phyloP scores from a whole-genome alignment of 2,113 vertebrate genomes.

The Electrona antarctica region DNA sequence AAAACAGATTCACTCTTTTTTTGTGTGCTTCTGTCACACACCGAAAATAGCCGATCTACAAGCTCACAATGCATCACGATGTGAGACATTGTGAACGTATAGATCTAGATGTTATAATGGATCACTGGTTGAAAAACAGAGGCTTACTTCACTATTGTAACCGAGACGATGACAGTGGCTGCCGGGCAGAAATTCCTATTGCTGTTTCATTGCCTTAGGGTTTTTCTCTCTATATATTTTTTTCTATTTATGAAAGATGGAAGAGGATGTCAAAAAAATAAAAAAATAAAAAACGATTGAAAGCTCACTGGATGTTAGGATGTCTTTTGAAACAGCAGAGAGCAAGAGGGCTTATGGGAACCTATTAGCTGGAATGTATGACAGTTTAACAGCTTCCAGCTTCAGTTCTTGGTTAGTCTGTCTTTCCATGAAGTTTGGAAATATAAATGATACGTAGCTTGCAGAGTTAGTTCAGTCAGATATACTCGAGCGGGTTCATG shows the following conservation, averaged over 20 bases:
- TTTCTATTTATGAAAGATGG: slow-evolving; percentile 13
- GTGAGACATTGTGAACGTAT: too few relatives aligned
- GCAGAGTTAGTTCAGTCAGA: too few relatives aligned
- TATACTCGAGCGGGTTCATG: too few relatives aligned
- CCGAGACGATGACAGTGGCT: slow-evolving; percentile 27
- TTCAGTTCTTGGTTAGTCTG: slow-evolving; percentile 1
- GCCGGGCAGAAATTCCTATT: too few relatives aligned
- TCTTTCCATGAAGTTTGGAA: slow-evolving; percentile 15
- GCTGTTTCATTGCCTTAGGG: slow-evolving; percentile 42
- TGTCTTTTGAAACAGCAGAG: slow-evolving; percentile 37
- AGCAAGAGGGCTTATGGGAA: slow-evolving; percentile 36
- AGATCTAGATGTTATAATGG: too few relatives aligned
- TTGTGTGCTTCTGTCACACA: too few relatives aligned
- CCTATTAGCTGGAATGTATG: slow-evolving; percentile 34
- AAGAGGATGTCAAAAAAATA: slow-evolving; percentile 23
- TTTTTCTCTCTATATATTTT: slow-evolving; percentile 18
- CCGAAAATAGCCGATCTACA: too few relatives aligned
- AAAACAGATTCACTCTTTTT: too few relatives aligned
- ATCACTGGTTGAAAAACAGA: too few relatives aligned
- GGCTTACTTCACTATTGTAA: slow-evolving; percentile 58
- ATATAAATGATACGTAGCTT: neutral
- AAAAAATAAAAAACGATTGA: slow-evolving; percentile 26
- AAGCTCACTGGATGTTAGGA: slow-evolving; percentile 18
- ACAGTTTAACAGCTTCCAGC: neutral
- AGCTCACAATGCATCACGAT: too few relatives aligned